Evolutionary conservation across 2,888 invertebrate genomes (phyloP), one percentile per base, ranked within the genome.

Genomic region (Hypercompe scribonia): DNA sequence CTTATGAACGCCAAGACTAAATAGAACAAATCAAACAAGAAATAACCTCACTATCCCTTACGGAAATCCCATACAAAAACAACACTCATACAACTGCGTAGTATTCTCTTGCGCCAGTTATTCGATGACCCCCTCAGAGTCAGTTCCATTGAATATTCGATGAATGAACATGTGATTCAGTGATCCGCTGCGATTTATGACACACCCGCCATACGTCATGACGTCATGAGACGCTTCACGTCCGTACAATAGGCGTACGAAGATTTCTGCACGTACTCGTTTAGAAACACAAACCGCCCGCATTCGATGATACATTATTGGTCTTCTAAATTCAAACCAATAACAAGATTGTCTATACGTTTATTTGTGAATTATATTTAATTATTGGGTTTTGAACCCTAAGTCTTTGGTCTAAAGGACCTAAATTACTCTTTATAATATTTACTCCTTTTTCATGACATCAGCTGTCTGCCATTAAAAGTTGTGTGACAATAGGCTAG

Each of bases 251-350:
- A 42, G 50, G 42, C 58, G 39, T 66, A 71, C 58, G 42, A 28
- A 63, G 63, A 24, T 34, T 42, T 33, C 64, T 46, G 63, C 70
- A 70, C 70, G 70, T 70, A 70, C 42, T 42, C 46, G 33, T 31
- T 42, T 42, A 15, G 18, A 46, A 61, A 72, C 28, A 50, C 63
- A 66, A 54, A 31, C 28, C 65, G 72, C 31, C 70, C 42, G 63
- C 8, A 71, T 24, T 64, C 34, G 11, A 28, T 77, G 68, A 83
- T 36, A 77, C 73, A 84, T 68, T 68, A 18, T 74, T 81, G 50
- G 72, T 74, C 18, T 33, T 73, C 73, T 66, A 61, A 73, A 69
- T 66, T 58, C 63, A 24, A 70, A 74, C 54, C 28, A 13, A 15
- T 18, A 31, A 31, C 18, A 61, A 61, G 31, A 18, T 13, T 61